Conservation (phyloP, 2,113 vertebrate species). For the Rhea americana region DNA sequence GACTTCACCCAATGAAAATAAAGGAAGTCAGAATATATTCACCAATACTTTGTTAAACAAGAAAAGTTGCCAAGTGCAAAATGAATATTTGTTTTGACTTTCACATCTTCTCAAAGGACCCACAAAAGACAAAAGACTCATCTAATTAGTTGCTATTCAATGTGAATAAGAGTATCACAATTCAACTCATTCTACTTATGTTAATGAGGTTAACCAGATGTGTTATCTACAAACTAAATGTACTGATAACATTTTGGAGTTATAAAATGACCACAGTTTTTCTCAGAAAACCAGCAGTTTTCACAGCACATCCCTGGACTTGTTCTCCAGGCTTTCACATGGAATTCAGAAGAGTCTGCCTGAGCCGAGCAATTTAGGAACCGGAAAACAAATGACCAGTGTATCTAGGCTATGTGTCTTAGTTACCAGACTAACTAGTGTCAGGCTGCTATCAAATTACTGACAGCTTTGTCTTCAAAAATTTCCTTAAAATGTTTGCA, state of each 20-base stretch:
- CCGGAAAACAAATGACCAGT: not conserved
- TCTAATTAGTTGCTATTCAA: not conserved
- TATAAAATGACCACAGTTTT: not conserved
- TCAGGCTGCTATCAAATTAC: not conserved
- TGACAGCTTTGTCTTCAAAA: not conserved
- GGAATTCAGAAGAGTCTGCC: not conserved
- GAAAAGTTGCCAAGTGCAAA: not conserved
- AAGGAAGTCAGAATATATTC: not conserved
- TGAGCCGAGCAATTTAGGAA: not conserved
- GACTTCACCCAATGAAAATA: not conserved
- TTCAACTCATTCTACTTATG: not conserved
- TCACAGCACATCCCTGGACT: not conserved
- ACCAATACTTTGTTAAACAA: not conserved
- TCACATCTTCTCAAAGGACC: not conserved
- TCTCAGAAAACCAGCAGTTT: not conserved
- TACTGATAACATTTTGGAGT: not conserved
- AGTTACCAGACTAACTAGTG: not conserved
- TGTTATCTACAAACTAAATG: not conserved
- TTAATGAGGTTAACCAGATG: not conserved
- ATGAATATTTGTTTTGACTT: not conserved
- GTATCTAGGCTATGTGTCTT: not conserved
- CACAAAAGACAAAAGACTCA: not conserved
- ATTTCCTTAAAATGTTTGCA: not conserved
- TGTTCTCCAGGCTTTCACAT: not conserved
- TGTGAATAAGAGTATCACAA: not conserved